Evolutionary conservation across 1,140 invertebrate species (phyloP).

Genomic region (Goniozus legneri): DNA sequence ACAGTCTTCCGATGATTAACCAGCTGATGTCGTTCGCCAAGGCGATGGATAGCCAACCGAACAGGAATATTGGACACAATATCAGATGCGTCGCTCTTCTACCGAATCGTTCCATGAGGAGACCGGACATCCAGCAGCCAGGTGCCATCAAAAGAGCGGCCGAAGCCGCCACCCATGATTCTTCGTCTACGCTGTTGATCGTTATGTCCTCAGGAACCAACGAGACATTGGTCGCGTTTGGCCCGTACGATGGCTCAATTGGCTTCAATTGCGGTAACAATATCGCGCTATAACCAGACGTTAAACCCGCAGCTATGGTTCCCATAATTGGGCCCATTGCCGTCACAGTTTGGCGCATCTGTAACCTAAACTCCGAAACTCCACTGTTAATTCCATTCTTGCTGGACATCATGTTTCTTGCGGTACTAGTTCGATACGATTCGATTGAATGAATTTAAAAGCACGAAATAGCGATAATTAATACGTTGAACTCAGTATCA

Average conservation of each 20-base stretch:
- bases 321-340: constrained; percentile 56
- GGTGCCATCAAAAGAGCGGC: constrained; percentile 60
- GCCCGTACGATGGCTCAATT: constrained; percentile 6
- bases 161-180: constrained; percentile 64
- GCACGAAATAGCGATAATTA: neutral
- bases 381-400: neutral
- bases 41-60: constrained; percentile 67
- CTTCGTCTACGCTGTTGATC: constrained; percentile 44
- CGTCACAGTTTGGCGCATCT: constrained; percentile 48
- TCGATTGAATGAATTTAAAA: neutral
- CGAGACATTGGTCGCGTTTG: constrained; percentile 46
- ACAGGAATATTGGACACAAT: constrained; percentile 59
- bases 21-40: constrained; percentile 50
- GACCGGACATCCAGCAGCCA: constrained; percentile 59
- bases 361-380: constrained; percentile 7
- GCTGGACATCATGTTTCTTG: neutral
- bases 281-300: constrained; percentile 62
- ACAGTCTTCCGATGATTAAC: constrained; percentile 63
- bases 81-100: constrained; percentile 61
- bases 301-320: constrained; percentile 57
- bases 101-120: constrained; percentile 66
- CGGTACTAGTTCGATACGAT: neutral
- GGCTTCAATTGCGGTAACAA: constrained; percentile 60
- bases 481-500: neutral
- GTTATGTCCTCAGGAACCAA: neutral